Base-by-base conservation (phyloP, 2,113 vertebrate species). In the Dipodomys stephensi region DNA sequence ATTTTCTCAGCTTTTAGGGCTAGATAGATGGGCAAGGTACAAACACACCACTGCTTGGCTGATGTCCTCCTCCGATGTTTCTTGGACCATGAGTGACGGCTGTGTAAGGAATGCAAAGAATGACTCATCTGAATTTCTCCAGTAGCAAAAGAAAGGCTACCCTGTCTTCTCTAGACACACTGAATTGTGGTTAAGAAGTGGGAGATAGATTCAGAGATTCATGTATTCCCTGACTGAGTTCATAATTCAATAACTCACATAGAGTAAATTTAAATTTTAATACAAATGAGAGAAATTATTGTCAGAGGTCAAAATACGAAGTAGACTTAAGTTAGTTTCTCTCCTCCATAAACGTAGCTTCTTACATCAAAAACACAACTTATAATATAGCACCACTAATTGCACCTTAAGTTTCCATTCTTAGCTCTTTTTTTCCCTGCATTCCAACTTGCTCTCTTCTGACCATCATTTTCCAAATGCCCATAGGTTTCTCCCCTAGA, bases 311-410 rank as follows among this genome's bases (percentile, higher is more conserved):
- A 49, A 92, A 78, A 65, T 1, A 65, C 15, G 92, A 87, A 87
- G 0, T 67, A 9, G 6, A 7, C 76, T 92, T 87, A 87, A 93
- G 72, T 65, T 74, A 65, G 4, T 78, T 84, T 78, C 62, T 91
- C 22, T 86, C 49, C n/a, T 80, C 22, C 44, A 91, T 94, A 79
- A 84, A 91, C 19, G 72, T 57, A 90, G 7, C 65, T 76, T 95
- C 44, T 77, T 80, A 87, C 16, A 53, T 72, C 27, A 60, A 68
- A 78, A 22, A 87, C 35, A 39, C 46, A 3, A 89, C 53, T 65
- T 20, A 13, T 64, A 73, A 73, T 44, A 81, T 27, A 53, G 10
- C 19, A 87, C 25, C 32, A 22, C 73, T 90, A 68, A 82, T 86
- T 69, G 20, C 39, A 65, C 0, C 65, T 23, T 32, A 20, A 67